Evolutionary conservation across 2,888 invertebrate genomes (phyloP), one percentile per base, ranked within the genome.

Genomic region (Leptothorax acervorum): DNA sequence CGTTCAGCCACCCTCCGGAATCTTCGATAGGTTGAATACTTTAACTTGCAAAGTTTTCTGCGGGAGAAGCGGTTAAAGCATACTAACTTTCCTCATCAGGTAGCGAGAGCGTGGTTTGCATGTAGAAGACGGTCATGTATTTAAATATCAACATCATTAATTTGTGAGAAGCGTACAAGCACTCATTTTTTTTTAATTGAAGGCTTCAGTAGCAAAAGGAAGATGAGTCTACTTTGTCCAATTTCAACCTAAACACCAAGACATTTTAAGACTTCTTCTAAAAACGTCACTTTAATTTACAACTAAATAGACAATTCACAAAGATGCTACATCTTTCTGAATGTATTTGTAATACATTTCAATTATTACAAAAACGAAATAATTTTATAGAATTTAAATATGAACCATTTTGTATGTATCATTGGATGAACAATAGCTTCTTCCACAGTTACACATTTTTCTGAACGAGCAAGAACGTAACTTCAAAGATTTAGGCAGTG

Each of bases 21-120:
- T 39, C 70, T 82, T 89, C 89, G 88, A 84, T 85, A 78, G 71
- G 62, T 79, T 79, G 60, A 73, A 45, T 70, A 78, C 74, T 79
- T 48, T 85, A 60, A 66, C 73, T 65, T 62, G 35, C 57, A 57
- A 63, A 83, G 68, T 83, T 87, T 85, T 71, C 65, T 31, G 35
- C 55, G 70, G 48, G 55, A 31, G 12, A 62, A 51, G 62, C 55
- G 57, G 66, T 65, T 78, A 76, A 79, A 42, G 73, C 39, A 48
- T 60, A 81, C 60, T 62, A 81, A 81, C 79, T 81, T 81, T 81
- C 79, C 60, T 81, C 79, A 81, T 81, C 79, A 81, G 60, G 18
- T 60, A 60, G 23, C 70, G 79, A 28, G 23, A 81, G 48, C 71
- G 48, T 71, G 73, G 71, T 62, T 71, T 81, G 79, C 71, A 71